Evolutionary conservation across 1,140 invertebrate genomes (phyloP).

Genomic region (Polypedilum vanderplanki): DNA sequence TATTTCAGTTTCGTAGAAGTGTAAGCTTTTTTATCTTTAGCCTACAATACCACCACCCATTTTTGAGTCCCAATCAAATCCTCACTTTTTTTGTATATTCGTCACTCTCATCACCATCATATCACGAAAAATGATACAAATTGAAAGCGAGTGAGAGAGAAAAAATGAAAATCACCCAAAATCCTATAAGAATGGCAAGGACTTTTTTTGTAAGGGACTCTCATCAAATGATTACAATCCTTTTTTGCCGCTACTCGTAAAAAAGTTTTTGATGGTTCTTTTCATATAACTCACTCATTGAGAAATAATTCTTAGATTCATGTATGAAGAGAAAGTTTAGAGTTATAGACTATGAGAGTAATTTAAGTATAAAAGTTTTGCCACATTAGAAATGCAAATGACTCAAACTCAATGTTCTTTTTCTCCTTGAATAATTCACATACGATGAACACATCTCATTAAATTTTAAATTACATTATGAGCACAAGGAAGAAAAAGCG

Average conservation of each 20-base stretch:
- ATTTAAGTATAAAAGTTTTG: neutral
- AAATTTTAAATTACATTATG: neutral
- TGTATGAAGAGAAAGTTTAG: neutral
- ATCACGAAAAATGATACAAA: too few relatives aligned
- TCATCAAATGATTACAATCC: neutral
- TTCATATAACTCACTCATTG: neutral
- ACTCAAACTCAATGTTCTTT: neutral
- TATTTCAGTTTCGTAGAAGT: too few relatives aligned
- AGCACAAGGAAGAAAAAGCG: neutral
- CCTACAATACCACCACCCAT: too few relatives aligned
- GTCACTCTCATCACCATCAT: too few relatives aligned
- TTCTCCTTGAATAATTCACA: neutral
- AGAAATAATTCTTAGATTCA: neutral
- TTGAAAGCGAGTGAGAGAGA: too few relatives aligned
- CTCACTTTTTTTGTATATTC: too few relatives aligned
- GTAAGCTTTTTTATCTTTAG: too few relatives aligned
- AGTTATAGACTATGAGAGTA: too few relatives aligned
- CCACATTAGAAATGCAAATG: constrained; percentile 12
- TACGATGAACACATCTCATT: neutral
- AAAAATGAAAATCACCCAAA: too few relatives aligned
- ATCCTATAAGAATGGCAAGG: too few relatives aligned
- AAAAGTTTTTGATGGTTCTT: neutral
- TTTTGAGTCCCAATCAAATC: too few relatives aligned
- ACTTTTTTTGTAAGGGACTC: neutral
- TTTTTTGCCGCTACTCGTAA: neutral